Evolutionary conservation across 2,888 invertebrate species (phyloP).

Genomic region (Epistrophe grossulariae): DNA sequence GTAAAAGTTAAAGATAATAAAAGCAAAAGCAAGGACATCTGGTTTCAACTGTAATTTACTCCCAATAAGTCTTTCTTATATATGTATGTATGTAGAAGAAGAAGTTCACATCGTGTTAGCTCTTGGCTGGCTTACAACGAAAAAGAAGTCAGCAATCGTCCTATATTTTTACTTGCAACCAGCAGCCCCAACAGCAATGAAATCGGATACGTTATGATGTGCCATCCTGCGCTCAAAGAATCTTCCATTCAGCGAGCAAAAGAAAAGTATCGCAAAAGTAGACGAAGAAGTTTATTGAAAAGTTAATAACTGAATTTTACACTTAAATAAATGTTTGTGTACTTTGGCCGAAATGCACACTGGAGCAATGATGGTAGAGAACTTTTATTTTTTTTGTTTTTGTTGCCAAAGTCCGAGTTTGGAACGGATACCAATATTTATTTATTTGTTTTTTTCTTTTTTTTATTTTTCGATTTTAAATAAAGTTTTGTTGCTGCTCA

Average conservation of each 20-base stretch:
- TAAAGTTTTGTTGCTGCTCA: slow-evolving; percentile 65
- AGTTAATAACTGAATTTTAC: slow-evolving; percentile 76
- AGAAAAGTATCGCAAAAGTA: slow-evolving; percentile 66
- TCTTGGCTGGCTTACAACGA: slow-evolving; percentile 21
- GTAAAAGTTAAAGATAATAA: slow-evolving; percentile 36
- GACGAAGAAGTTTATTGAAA: slow-evolving; percentile 75
- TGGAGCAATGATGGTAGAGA: slow-evolving; percentile 19
- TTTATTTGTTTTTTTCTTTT: slow-evolving; percentile 20
- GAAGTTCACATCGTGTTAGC: slow-evolving; percentile 38
- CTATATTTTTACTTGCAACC: slow-evolving; percentile 4
- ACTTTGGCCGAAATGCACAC: slow-evolving; percentile 67
- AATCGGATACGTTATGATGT: slow-evolving; percentile 69
- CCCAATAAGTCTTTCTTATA: slow-evolving; percentile 63
- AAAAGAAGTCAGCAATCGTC: slow-evolving; percentile 24
- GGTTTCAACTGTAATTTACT: slow-evolving; percentile 70
- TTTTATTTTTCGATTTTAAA: slow-evolving; percentile 25
- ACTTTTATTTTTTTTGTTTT: slow-evolving; percentile 35
- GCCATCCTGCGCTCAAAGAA: slow-evolving; percentile 28
- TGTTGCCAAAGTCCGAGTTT: slow-evolving; percentile 52
- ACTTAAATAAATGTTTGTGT: slow-evolving; percentile 76
- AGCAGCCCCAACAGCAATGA: slow-evolving; percentile 30
- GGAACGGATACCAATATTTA: slow-evolving; percentile 54
- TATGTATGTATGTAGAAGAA: too few relatives aligned
- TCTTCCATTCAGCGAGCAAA: slow-evolving; percentile 18
- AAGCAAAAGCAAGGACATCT: slow-evolving; percentile 66